Evolutionary conservation across 2,888 invertebrate genomes (phyloP), one percentile per base, ranked within the genome.

Genomic region (Nudaria mundana): DNA sequence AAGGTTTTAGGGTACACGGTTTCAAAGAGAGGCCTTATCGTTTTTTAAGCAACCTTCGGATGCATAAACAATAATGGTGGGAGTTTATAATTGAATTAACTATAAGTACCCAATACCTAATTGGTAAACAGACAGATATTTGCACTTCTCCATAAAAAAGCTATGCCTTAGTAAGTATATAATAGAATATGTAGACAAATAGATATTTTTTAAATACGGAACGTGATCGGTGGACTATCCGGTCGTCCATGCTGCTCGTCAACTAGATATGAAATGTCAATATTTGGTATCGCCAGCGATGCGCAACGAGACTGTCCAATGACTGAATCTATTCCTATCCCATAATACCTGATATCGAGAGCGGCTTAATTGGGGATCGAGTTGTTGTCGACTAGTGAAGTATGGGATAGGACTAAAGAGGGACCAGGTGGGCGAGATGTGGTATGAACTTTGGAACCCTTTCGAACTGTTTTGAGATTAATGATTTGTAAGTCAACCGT

Each of bases 291-390:
- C 69, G 61, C 59, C 52, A 49, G 53, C 63, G 63, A 70, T 66
- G 61, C 67, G 65, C 44, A 34, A 31, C 25, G 52, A 39, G 45
- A 42, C 57, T 45, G 43, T 43, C 42, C n/a, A n/a, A n/a, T n/a
- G n/a, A n/a, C n/a, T n/a, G 48, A 51, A 60, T 60, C 55, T 57
- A 57, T 57, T 55, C 57, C 46, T 38, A 52, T 56, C 40, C 43
- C 44, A 54, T 59, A 56, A 59, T 51, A 36, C 80, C 76, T 69
- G 76, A 79, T 76, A 76, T 76, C 73, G 74, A 69, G 71, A 62
- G 59, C 48, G 67, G 71, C 71, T 82, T 83, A 80, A 83, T 82
- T 81, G 78, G 73, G 57, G 76, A 75, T 77, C 71, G 65, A 71
- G 69, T 68, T 59, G 66, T 58, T 63, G 51, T 52, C 51, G 47